Conservation (phyloP, 2,888 invertebrate genomes). For the Pterostichus niger region DNA sequence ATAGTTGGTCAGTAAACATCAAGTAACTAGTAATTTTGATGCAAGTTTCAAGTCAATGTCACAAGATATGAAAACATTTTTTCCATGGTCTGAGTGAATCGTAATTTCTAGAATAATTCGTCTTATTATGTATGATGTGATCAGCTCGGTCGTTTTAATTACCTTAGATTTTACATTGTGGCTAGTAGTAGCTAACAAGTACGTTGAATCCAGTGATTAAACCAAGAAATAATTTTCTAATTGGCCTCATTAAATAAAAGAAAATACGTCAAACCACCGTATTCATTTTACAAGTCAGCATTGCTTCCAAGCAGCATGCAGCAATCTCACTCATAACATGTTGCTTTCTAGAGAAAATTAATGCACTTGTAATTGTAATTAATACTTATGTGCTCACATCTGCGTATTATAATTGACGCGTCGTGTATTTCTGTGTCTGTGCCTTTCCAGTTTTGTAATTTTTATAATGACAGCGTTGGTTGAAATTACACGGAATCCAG, state of each 20-base stretch:
- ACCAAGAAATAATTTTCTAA: slow-evolving; percentile 54
- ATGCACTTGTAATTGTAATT: slow-evolving; percentile 56
- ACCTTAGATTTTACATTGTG: background rate
- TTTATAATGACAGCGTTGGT: slow-evolving; percentile 54
- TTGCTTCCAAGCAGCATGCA: slow-evolving; percentile 15
- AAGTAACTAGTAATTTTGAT: no score
- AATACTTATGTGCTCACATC: slow-evolving; percentile 55
- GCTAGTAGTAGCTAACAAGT: slow-evolving; percentile 13
- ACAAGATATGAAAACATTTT: background rate
- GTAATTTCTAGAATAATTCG: background rate
- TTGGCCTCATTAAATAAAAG: slow-evolving; percentile 56
- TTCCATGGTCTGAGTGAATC: background rate
- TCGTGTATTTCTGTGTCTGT: background rate
- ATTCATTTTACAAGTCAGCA: slow-evolving; percentile 25
- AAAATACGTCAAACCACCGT: slow-evolving; percentile 41
- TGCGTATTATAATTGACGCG: slow-evolving; percentile 57
- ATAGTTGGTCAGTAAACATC: no score
- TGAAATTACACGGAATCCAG: slow-evolving; percentile 37
- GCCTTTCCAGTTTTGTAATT: slow-evolving; percentile 55
- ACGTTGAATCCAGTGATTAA: slow-evolving; percentile 29
- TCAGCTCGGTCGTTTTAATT: slow-evolving; percentile 1
- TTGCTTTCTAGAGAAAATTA: slow-evolving; percentile 48
- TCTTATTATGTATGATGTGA: slow-evolving; percentile 38
- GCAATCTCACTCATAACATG: slow-evolving; percentile 50
- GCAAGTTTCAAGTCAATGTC: background rate